These are phyloP conservation scores for Polypedilum pembai DNA, from an alignment of 1,140 invertebrate genomes.

Conservation along the genomic window DNA sequence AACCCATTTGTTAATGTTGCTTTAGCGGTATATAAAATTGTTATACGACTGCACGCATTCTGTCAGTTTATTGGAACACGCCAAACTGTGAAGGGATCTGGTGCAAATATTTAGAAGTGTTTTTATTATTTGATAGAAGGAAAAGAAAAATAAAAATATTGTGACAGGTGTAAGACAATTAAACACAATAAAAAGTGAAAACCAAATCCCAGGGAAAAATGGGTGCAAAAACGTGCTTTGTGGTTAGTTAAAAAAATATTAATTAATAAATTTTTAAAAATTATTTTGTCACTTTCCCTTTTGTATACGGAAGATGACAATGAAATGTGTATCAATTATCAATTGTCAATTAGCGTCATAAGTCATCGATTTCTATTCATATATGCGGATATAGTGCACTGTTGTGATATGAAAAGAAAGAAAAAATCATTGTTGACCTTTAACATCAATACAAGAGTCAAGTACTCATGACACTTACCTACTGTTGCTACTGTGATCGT, in stretches of 20 bases:
- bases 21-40: conserved; percentile 21
- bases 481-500: no score
- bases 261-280: conserved; percentile 18
- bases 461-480: no score
- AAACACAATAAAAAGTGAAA: neutral
- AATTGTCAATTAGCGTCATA: conserved; percentile 3
- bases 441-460: no score
- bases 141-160: neutral
- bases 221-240: conserved; percentile 16
- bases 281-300: conserved; percentile 8
- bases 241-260: neutral
- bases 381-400: no score
- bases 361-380: no score
- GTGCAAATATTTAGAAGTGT: neutral
- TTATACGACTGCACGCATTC: conserved; percentile 17
- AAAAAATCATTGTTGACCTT: no score
- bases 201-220: neutral
- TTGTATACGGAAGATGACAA: neutral
- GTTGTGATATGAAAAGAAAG: no score
- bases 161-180: neutral
- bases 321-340: conserved; percentile 25
- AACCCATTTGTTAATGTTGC: conserved; percentile 1
- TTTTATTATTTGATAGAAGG: neutral
- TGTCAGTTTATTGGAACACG: conserved; percentile 24
- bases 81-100: neutral